phyloP scores from a whole-genome alignment of 2,797 vertebrate genomes.

The Pteronotus mesoamericanus region DNA sequence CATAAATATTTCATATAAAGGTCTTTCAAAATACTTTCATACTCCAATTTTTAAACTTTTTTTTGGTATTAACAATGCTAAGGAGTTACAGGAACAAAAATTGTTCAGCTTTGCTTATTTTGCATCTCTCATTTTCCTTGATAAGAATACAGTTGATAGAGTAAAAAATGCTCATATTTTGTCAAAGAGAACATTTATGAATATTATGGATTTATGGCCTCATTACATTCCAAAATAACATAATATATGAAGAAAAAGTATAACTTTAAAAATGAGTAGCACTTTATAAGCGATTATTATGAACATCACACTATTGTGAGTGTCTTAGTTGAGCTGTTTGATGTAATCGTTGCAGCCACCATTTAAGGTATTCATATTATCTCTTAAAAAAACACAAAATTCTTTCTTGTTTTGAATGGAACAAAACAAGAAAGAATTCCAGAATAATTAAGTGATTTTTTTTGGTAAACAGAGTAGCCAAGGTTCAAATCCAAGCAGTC shows the following conservation, averaged over 20 bases:
- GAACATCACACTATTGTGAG: neutral
- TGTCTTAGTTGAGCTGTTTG: neutral
- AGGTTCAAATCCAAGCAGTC: neutral
- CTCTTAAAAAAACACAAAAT: neutral
- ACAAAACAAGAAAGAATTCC: neutral
- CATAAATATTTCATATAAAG: neutral
- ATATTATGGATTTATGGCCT: neutral
- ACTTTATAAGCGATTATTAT: neutral
- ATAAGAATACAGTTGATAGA: neutral
- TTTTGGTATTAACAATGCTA: neutral
- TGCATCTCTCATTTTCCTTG: neutral
- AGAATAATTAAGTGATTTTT: slow-evolving; percentile 13
- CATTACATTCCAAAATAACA: neutral
- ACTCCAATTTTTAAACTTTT: neutral
- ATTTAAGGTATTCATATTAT: neutral
- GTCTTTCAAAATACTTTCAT: neutral
- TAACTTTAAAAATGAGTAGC: neutral
- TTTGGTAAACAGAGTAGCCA: neutral
- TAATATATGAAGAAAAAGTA: neutral
- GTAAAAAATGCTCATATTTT: neutral
- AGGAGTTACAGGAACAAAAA: neutral
- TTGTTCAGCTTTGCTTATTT: neutral
- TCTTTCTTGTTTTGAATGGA: no score
- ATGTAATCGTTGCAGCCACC: neutral
- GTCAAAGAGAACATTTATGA: neutral